Evolutionary conservation across 2,113 vertebrate species (phyloP).

Genomic region (Chaenogobius annularis): DNA sequence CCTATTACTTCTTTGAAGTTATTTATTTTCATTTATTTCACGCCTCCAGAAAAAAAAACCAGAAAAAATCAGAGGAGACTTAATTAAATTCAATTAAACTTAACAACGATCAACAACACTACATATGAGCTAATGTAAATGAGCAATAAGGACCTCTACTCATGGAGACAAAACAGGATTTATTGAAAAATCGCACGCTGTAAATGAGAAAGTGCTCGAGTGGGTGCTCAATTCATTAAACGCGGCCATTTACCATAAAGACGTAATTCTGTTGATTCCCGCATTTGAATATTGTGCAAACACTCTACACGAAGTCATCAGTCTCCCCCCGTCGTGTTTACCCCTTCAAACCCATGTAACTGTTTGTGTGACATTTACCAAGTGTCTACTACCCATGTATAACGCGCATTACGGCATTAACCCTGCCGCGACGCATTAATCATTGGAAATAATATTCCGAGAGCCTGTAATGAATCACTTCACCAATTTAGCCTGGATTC

Average conservation of each 20-base stretch:
- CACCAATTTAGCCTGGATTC: slow-evolving; percentile 69
- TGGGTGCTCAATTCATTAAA: neutral
- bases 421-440: slow-evolving; percentile 62
- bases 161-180: neutral
- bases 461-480: slow-evolving; percentile 66
- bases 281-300: slow-evolving; percentile 4
- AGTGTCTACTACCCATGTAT: slow-evolving; percentile 29
- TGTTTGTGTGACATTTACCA: slow-evolving; percentile 56
- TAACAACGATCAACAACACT: neutral
- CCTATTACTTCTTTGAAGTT: too few relatives aligned
- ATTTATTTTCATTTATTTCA: too few relatives aligned
- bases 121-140: neutral
- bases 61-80: too few relatives aligned
- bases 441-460: slow-evolving; percentile 48
- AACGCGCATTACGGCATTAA: slow-evolving; percentile 64
- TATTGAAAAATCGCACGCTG: neutral
- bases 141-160: neutral
- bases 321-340: slow-evolving; percentile 32
- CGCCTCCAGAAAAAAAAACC: too few relatives aligned
- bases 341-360: slow-evolving; percentile 38
- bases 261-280: neutral
- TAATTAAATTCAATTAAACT: too few relatives aligned
- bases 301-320: neutral
- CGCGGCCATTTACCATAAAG: neutral
- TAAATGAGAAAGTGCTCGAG: slow-evolving; percentile 6